Evolutionary conservation across 2,113 vertebrate species (phyloP).

Genomic region (Talpa occidentalis): DNA sequence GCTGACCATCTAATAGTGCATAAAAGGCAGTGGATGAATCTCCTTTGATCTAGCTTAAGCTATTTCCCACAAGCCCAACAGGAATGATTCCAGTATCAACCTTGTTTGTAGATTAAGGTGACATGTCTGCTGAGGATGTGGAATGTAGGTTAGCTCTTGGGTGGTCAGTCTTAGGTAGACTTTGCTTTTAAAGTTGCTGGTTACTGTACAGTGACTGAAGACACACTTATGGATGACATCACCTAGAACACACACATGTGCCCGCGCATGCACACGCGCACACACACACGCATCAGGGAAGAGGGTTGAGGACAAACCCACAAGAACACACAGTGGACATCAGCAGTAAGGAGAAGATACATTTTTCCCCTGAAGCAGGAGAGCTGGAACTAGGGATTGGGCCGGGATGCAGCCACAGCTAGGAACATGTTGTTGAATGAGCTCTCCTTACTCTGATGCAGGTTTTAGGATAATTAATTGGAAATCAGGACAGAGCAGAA

Average conservation of each 20-base stretch:
- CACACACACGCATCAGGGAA: too few species aligned
- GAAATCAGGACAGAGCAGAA: not conserved
- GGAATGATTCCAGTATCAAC: not conserved
- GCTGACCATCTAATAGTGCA: not conserved
- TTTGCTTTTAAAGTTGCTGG: not conserved
- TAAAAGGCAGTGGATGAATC: not conserved
- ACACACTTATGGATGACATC: not conserved
- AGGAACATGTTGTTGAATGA: not conserved
- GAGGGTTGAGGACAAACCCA: not conserved
- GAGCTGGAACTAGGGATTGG: not conserved
- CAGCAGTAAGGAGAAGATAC: not conserved
- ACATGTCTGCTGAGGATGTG: not conserved
- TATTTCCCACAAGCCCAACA: not conserved
- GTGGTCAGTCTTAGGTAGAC: not conserved
- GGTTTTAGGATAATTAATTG: not conserved
- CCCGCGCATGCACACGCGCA: too few species aligned
- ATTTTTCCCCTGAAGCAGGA: not conserved
- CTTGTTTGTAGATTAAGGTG: not conserved
- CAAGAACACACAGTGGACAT: rapidly evolving
- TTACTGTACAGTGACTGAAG: not conserved
- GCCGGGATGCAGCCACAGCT: not conserved
- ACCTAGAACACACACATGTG: too few species aligned
- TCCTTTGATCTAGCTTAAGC: not conserved
- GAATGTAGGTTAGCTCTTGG: not conserved
- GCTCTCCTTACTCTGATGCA: not conserved